A percentile compares a stretch with the other conserved stretches of the same genome.
These are phyloP conservation scores for Oscheius sp. DNA, from an alignment of 2,888 invertebrate genomes.

Conservation along the genomic window DNA sequence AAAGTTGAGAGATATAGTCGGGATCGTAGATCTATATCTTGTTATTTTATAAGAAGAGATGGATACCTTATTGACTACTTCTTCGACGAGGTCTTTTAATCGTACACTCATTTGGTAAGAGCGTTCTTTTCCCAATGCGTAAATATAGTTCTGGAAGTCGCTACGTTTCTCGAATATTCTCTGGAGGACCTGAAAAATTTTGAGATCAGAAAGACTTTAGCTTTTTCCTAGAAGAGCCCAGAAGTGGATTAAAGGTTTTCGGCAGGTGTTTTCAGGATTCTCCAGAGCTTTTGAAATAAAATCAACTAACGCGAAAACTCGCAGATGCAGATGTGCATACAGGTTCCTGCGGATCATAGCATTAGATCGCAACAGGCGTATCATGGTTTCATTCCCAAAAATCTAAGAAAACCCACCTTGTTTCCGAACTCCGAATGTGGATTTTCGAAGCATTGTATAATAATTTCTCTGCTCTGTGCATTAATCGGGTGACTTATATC, in stretches of 20 bases:
- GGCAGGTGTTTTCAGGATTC: background rate
- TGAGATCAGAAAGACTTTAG: background rate
- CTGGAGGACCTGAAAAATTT: conserved; percentile 51
- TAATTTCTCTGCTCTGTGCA: conserved; percentile 55
- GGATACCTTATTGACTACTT: conserved; percentile 60
- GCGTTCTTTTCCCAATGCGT: conserved; percentile 61
- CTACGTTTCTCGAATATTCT: conserved; percentile 68
- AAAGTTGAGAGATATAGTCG: conserved; percentile 57
- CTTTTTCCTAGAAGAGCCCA: background rate
- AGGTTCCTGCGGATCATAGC: no score
- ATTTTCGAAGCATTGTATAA: conserved; percentile 65
- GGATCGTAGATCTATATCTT: conserved; percentile 62
- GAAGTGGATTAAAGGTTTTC: no score
- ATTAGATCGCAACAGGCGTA: no score
- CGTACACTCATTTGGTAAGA: conserved; percentile 56
- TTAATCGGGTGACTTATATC: conserved; percentile 53
- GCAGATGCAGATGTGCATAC: background rate
- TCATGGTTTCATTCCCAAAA: no score
- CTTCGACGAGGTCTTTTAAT: conserved; percentile 63
- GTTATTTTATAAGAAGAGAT: background rate
- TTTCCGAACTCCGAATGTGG: conserved; percentile 67
- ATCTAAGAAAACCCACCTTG: conserved; percentile 45
- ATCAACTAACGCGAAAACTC: no score
- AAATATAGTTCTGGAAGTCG: conserved; percentile 63
- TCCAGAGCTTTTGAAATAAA: no score